Evolutionary conservation across 2,113 vertebrate genomes (phyloP), one percentile per base, ranked within the genome.

Genomic region (Eulemur rufifrons): DNA sequence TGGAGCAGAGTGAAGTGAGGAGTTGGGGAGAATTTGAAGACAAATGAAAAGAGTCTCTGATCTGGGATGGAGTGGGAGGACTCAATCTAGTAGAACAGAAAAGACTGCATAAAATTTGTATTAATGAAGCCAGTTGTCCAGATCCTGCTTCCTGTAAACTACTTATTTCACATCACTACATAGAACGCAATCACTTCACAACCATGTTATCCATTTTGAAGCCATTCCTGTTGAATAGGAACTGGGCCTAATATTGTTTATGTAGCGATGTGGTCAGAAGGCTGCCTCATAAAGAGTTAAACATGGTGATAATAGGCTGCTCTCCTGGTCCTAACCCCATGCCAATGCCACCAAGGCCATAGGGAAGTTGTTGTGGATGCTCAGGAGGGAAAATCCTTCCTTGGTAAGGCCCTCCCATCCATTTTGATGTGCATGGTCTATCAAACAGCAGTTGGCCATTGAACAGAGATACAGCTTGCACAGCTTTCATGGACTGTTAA

Each of bases 291-390:
- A 45, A 63, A 52, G 14, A 17, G 6, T 59, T 23, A 61, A 34
- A 10, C 11, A 32, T 9, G 2, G 27, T 6, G 21, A 54, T 0
- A 1, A 12, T 56, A 56, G 54, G 20, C 54, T 8, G 2, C 54
- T 20, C 20, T 56, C 54, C 54, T 56, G 54, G 6, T 21, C 54
- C 54, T 56, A 54, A 20, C 52, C 52, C 2, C 2, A 56, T 21
- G 20, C 20, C 54, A 56, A 8, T 56, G 54, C 54, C 20, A 8
- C 6, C 54, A 56, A 56, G 54, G 54, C 7, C 54, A 21, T 56
- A 6, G 20, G 54, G 54, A 56, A 21, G 54, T 56, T 56, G 54
- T 54, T 54, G 52, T 54, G 52, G 52, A 20, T 54, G 52, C 17
- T 54, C 52, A 54, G 52, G 52, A 18, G 52, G 52, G 17, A 52